Base-by-base conservation (phyloP, 1,140 invertebrate species). In the Druon quercuslanigerum region DNA sequence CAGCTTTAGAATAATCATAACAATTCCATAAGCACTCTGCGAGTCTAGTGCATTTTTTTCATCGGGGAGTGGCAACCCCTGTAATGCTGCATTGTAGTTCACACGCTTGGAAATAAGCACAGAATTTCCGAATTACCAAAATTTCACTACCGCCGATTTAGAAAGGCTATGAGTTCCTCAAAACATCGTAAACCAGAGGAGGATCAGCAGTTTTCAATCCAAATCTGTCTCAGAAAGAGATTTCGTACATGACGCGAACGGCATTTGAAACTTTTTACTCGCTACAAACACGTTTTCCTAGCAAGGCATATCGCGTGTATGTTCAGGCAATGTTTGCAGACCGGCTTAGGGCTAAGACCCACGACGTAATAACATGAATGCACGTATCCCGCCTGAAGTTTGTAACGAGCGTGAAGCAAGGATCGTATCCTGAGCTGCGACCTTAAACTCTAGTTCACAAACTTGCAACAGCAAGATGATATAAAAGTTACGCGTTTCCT, bases 301-400 rank as follows among this genome's bases (percentile, higher is more conserved):
- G 77, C 20, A 73, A 79, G 75, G 79, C 71, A 75, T 79, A 80
- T 82, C 76, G 78, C 78, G 83, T 75, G 79, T 82, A 82, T 81
- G 81, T 75, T 81, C 78, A 71, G 78, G 73, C 76, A 78, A 82
- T 84, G 83, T 84, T 84, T 84, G 83, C 78, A 81, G 77, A 73
- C 71, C 76, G 77, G 79, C 82, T 84, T 82, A 84, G 81, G 79
- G 78, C 83, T 84, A 82, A 84, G 77, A 82, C 79, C 81, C 54
- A 75, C 77, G 78, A 82, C 78, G 79, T 84, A 84, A 82, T 81
- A 84, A 81, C 79, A 82, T 81, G 80, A 79, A 84, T 82, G 81
- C 81, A 84, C 83, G 80, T 84, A 79, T 75, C 77, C 78, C 75
- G 80, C 76, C 76, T 78, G 79, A 84, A 84, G 75, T 84, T 84